These are phyloP conservation scores for Aspidapion aeneum DNA, from an alignment of 2,888 invertebrate genomes.

Conservation along the genomic window DNA sequence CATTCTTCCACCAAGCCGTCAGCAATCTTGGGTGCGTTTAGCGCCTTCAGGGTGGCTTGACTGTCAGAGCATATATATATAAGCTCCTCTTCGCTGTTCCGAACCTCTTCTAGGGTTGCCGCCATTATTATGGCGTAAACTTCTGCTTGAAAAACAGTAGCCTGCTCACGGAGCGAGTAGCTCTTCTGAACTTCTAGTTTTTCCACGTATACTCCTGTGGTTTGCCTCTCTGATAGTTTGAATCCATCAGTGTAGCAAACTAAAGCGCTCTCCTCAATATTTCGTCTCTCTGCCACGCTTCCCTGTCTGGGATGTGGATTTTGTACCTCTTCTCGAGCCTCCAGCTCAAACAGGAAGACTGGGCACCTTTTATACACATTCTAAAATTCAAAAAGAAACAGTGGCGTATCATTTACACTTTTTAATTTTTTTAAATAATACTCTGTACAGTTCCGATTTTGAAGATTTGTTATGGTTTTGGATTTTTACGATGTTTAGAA, in stretches of 20 bases:
- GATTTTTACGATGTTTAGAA: too few species aligned
- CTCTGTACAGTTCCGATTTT: too few species aligned
- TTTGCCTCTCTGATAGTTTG: background rate
- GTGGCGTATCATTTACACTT: too few species aligned
- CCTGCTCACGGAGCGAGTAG: background rate
- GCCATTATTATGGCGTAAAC: background rate
- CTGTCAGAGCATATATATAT: background rate
- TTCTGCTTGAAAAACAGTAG: background rate
- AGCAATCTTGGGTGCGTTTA: background rate
- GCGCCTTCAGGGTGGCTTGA: background rate
- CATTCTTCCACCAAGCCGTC: background rate
- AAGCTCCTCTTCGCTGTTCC: background rate
- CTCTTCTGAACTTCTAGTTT: background rate
- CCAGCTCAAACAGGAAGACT: too few species aligned
- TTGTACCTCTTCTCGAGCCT: too few species aligned
- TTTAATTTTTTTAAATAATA: too few species aligned
- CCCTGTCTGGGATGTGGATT: too few species aligned
- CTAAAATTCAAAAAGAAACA: too few species aligned
- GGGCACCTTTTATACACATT: too few species aligned
- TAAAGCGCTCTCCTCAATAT: background rate
- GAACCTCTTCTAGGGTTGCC: background rate
- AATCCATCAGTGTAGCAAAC: background rate
- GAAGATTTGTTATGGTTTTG: too few species aligned
- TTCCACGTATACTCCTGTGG: background rate
- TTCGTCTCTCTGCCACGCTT: too few species aligned